Base-by-base conservation (phyloP, 2,797 vertebrate genomes). In the Enteromius unitaeniatus region DNA sequence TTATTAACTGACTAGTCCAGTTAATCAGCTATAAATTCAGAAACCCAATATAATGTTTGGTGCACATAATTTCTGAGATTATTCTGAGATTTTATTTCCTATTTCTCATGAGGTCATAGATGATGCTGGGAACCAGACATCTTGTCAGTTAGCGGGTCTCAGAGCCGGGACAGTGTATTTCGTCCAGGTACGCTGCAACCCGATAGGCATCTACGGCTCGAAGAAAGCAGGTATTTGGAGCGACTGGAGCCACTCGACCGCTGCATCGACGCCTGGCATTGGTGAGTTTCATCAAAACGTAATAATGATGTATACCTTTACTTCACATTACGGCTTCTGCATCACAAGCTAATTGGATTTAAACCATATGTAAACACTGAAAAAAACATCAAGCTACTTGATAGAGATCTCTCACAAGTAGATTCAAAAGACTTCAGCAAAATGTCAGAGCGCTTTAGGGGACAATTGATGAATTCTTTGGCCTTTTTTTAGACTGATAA, bases 161-260 rank as follows among this genome's bases (percentile, higher is more conserved):
- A 95, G 93, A 7, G 93, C 97, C 0, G 95, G 97, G 58, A 97
- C 97, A 0, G 96, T 99, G 10, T 98, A 98, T 88, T 99, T 98
- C 28, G 96, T 99, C 86, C 97, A 98, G 90, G 96, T 99, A 81
- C 96, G 97, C 47, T 98, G 97, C 49, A 98, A 97, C 6, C 97
- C 97, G 0, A 97, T 97, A 21, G 97, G 97, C 67, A 97, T 98
- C 93, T 99, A 97, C 0, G 97, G 97, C 62, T 98, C 97, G 80
- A 97, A 96, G 86, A 97, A 96, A 82, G 94, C 97, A 0, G 97
- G 97, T 0, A 97, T 98, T 89, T 99, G 97, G 97, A 99, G 97
- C 1, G 96, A 97, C 76, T 99, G 97, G 97, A 99, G 97, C 88
- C 96, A 97, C 87, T 96, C 97, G 6, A 97, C 97, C 0, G 97